A percentile compares a stretch with the other conserved stretches of the same genome.
phyloP scores from a whole-genome alignment of 2,797 vertebrate genomes.

The Heterohyrax brucei region DNA sequence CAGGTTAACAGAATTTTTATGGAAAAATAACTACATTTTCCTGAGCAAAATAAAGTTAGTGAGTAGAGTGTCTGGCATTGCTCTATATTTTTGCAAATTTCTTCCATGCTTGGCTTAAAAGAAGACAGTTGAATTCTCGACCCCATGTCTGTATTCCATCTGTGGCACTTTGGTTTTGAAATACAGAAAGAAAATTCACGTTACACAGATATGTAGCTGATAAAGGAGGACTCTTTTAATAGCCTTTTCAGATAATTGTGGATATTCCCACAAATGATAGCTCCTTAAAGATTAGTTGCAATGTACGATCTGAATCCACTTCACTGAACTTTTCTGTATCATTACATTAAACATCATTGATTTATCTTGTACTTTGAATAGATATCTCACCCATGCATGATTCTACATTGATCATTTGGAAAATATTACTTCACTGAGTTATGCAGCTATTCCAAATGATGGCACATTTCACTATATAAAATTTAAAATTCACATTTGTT shows the following conservation, averaged over 20 bases:
- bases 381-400: slow-evolving; percentile 32
- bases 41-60: background rate
- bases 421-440: background rate
- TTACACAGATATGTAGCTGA: slow-evolving; percentile 29
- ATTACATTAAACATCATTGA: background rate
- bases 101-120: slow-evolving; percentile 45
- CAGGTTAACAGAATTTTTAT: slow-evolving; percentile 42
- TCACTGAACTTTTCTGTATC: slow-evolving; percentile 44
- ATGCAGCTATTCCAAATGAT: slow-evolving; percentile 46
- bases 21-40: slow-evolving; percentile 21
- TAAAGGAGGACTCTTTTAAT: slow-evolving; percentile 37
- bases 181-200: slow-evolving; percentile 2
- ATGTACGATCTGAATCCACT: slow-evolving; percentile 52
- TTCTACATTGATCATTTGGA: slow-evolving; percentile 52
- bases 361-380: slow-evolving; percentile 41
- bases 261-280: slow-evolving; percentile 11
- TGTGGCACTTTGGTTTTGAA: slow-evolving; percentile 11
- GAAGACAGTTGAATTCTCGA: slow-evolving; percentile 60
- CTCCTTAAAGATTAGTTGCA: slow-evolving; percentile 43
- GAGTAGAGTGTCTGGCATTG: background rate
- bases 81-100: background rate
- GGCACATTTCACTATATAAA: slow-evolving; percentile 31
- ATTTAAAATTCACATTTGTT: slow-evolving; percentile 29
- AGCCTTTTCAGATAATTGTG: slow-evolving; percentile 49
- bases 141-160: slow-evolving; percentile 62